phyloP scores from a whole-genome alignment of 1,140 invertebrate species.

The Dendrolimus punctatus region DNA sequence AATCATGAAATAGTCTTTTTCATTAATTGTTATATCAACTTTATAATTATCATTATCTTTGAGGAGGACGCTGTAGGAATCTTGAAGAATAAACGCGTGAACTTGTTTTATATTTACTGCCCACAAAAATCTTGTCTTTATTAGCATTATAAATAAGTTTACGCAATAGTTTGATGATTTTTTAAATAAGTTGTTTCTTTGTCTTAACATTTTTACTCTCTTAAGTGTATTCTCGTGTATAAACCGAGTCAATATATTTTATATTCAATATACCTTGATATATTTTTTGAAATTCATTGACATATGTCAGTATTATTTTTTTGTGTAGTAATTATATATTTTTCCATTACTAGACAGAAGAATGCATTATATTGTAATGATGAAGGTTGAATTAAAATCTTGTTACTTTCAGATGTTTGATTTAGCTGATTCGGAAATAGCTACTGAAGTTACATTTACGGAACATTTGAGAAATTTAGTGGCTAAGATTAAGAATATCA shows the following conservation, averaged over 20 bases:
- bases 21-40: conserved; percentile 17
- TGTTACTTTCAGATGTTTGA: conserved; percentile 62
- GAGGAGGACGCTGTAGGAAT: conserved; percentile 16
- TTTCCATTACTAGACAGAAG: neutral
- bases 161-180: no score
- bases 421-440: conserved; percentile 62
- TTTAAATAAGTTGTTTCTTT: no score
- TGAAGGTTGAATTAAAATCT: neutral
- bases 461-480: conserved; percentile 58
- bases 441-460: conserved; percentile 66
- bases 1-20: conserved; percentile 21
- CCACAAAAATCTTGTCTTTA: neutral
- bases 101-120: neutral
- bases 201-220: no score
- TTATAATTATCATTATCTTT: conserved; percentile 21
- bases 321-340: neutral
- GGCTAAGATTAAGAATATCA: conserved; percentile 63
- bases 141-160: no score
- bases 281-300: no score
- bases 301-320: no score
- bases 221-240: no score
- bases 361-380: neutral
- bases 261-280: no score
- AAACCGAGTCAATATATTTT: no score
- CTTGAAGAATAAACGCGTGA: conserved; percentile 7